Conservation (phyloP, 2,797 vertebrate genomes). For the Danio tinwini region DNA sequence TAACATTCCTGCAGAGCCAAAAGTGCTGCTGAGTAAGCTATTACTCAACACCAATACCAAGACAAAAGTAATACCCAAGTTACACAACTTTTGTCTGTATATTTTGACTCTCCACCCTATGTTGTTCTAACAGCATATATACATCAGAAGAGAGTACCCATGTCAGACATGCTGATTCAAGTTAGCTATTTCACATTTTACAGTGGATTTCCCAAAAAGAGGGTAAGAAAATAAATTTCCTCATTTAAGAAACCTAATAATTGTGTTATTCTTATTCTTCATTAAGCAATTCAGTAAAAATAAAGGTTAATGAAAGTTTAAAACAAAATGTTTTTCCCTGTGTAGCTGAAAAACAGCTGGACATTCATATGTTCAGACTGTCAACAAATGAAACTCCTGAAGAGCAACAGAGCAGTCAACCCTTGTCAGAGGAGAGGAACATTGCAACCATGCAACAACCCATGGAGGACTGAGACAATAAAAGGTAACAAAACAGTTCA, state of each 20-base stretch:
- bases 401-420: background rate
- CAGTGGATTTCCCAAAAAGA: background rate
- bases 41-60: background rate
- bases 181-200: background rate
- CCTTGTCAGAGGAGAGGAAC: constrained; percentile 9
- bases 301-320: background rate
- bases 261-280: background rate
- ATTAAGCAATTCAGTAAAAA: background rate
- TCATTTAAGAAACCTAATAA: background rate
- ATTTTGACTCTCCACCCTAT: constrained; percentile 4
- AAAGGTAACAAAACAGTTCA: constrained; percentile 7
- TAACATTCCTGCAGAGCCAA: background rate
- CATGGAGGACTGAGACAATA: constrained; percentile 15
- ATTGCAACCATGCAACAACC: background rate
- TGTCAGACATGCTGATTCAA: background rate
- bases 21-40: background rate
- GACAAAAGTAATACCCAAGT: background rate
- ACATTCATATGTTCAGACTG: background rate
- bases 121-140: background rate
- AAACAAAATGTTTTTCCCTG: background rate
- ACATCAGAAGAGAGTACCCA: background rate
- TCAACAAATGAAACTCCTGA: background rate
- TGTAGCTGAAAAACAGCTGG: background rate
- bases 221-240: background rate
- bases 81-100: constrained; percentile 1